phyloP scores from a whole-genome alignment of 2,888 invertebrate species.

The Hesperia comma region DNA sequence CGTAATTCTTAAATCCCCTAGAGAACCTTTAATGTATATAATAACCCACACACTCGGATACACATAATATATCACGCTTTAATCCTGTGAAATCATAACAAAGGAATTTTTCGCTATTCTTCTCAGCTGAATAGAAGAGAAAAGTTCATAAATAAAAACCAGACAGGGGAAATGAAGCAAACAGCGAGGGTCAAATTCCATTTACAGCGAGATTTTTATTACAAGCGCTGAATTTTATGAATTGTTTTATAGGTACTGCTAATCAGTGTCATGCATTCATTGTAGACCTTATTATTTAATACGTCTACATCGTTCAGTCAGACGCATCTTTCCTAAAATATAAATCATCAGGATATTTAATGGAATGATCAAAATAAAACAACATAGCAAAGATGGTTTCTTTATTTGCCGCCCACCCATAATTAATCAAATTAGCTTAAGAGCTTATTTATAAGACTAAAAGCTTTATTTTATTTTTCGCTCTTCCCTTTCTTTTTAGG shows the following conservation, averaged over 20 bases:
- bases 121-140: conserved; percentile 34
- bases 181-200: conserved; percentile 23
- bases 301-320: too few relatives aligned
- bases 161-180: conserved; percentile 33
- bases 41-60: conserved; percentile 19
- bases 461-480: too few relatives aligned
- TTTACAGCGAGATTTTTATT: conserved; percentile 19
- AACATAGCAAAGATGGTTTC: too few relatives aligned
- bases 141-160: conserved; percentile 36
- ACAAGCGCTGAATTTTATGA: neutral
- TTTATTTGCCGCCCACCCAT: too few relatives aligned
- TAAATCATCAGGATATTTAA: too few relatives aligned
- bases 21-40: conserved; percentile 10
- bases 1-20: conserved; percentile 19
- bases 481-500: neutral
- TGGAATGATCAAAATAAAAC: too few relatives aligned
- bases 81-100: conserved; percentile 36
- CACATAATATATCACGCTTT: conserved; percentile 34
- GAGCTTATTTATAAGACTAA: too few relatives aligned
- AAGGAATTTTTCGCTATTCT: conserved; percentile 34
- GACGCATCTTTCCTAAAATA: too few relatives aligned
- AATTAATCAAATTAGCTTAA: too few relatives aligned
- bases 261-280: neutral
- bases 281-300: too few relatives aligned
- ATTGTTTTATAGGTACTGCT: neutral